phyloP scores from a whole-genome alignment of 2,888 invertebrate species.

The Desoria tigrina region DNA sequence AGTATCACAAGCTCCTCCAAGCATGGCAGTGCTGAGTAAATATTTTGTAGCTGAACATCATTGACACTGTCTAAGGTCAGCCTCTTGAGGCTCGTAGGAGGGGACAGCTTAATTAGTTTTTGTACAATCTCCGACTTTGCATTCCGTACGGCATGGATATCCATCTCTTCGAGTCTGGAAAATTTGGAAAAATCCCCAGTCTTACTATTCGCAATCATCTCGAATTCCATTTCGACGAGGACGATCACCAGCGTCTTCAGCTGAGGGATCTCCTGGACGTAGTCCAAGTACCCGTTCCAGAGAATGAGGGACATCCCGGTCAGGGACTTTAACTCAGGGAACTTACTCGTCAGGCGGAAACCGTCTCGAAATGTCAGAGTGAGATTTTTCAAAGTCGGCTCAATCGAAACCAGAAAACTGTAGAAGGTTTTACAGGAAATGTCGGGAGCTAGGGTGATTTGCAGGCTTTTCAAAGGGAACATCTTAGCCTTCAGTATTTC shows the following conservation, averaged over 20 bases:
- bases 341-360: slow-evolving; percentile 25
- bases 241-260: slow-evolving; percentile 33
- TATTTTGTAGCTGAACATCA: slow-evolving; percentile 30
- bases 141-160: slow-evolving; percentile 37
- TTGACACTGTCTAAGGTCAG: slow-evolving; percentile 36
- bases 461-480: slow-evolving; percentile 35
- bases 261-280: slow-evolving; percentile 24
- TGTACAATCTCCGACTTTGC: slow-evolving; percentile 28
- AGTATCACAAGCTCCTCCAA: slow-evolving; percentile 35
- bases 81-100: slow-evolving; percentile 25
- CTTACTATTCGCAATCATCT: slow-evolving; percentile 28
- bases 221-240: slow-evolving; percentile 36
- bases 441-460: slow-evolving; percentile 40
- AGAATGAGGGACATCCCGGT: slow-evolving; percentile 29
- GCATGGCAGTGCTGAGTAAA: slow-evolving; percentile 28
- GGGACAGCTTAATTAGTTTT: slow-evolving; percentile 28
- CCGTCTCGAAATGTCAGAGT: slow-evolving; percentile 41
- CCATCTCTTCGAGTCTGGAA: slow-evolving; percentile 28
- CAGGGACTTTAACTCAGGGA: slow-evolving; percentile 29
- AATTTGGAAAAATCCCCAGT: slow-evolving; percentile 17
- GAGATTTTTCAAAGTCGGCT: slow-evolving; percentile 28
- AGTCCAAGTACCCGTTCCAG: slow-evolving; percentile 40
- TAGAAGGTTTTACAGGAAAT: slow-evolving; percentile 34
- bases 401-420: slow-evolving; percentile 24
- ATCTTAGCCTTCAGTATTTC: slow-evolving; percentile 26